These are phyloP conservation scores for Muscicapa adusta DNA, from an alignment of 2,113 vertebrate genomes.

Conservation along the genomic window DNA sequence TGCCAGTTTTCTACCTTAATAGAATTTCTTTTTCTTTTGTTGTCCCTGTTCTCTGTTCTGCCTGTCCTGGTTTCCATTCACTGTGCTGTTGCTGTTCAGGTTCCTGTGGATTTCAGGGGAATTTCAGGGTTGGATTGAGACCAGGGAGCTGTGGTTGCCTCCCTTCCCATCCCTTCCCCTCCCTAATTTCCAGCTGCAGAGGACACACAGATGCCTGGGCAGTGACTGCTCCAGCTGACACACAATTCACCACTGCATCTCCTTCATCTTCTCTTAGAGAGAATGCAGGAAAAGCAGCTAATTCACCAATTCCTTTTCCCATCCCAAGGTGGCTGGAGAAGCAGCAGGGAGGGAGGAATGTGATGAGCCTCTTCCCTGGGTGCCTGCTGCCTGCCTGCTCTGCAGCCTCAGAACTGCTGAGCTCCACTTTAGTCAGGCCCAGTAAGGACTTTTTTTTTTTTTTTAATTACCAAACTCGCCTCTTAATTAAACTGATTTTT, in stretches of 20 bases:
- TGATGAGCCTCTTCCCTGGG: background rate
- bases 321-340: background rate
- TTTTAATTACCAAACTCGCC: background rate
- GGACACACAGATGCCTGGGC: background rate
- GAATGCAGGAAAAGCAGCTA: background rate
- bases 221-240: background rate
- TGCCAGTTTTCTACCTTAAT: background rate
- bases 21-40: background rate
- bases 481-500: background rate
- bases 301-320: background rate
- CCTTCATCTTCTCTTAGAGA: background rate
- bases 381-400: background rate
- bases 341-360: conserved; percentile 1
- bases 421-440: background rate
- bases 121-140: background rate
- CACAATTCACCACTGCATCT: background rate
- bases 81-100: background rate
- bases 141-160: background rate
- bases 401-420: conserved; percentile 44
- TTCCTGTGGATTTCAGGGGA: background rate
- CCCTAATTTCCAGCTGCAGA: rapidly evolving
- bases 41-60: background rate
- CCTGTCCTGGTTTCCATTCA: background rate
- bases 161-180: background rate
- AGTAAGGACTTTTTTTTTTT: background rate